Conservation (phyloP, 2,113 vertebrate genomes). For the Toxotes jaculatrix region DNA sequence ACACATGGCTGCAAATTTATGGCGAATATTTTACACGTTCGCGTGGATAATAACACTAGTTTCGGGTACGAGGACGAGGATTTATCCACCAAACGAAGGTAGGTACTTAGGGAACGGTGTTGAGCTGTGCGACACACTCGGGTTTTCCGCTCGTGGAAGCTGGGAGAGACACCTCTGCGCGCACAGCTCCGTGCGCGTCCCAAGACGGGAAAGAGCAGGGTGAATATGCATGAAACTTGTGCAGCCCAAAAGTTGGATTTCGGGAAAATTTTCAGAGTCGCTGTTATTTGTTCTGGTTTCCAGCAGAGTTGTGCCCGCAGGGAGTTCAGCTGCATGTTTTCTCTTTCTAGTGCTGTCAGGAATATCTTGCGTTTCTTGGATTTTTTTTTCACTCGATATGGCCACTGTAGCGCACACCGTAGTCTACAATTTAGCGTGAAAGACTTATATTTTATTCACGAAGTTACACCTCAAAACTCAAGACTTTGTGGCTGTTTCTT, state of each 20-base stretch:
- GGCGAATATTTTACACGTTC: constrained; percentile 77
- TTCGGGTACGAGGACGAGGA: constrained; percentile 89
- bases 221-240: background rate
- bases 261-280: background rate
- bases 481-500: background rate
- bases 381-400: background rate
- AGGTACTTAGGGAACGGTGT: constrained; percentile 72
- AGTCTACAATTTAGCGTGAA: background rate
- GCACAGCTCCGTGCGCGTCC: constrained; percentile 52
- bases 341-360: background rate
- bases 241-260: constrained; percentile 15
- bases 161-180: background rate
- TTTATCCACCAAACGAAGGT: constrained; percentile 94
- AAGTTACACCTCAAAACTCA: background rate
- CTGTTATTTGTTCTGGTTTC: background rate
- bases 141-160: constrained; percentile 11
- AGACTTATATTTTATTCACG: background rate
- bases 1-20: constrained; percentile 87
- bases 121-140: background rate
- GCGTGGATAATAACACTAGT: constrained; percentile 85
- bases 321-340: background rate
- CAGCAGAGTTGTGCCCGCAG: background rate
- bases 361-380: constrained; percentile 2
- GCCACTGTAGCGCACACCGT: background rate
- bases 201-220: background rate